A percentile compares a stretch with the other conserved stretches of the same genome.
phyloP scores from a whole-genome alignment of 2,797 vertebrate species.

The Chaenodraco wilsoni region DNA sequence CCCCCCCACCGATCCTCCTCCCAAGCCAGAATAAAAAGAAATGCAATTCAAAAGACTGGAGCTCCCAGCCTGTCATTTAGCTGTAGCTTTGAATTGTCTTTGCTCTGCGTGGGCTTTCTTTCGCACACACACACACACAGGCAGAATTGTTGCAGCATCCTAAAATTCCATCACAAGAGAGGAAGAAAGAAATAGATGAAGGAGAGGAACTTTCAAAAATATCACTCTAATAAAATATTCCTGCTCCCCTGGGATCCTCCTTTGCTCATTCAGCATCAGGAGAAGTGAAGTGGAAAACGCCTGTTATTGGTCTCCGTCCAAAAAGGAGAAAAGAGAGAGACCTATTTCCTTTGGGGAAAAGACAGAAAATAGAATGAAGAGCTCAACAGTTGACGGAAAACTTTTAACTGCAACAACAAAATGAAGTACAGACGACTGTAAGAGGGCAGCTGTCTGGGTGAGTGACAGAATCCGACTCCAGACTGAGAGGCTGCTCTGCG shows the following conservation, averaged over 20 bases:
- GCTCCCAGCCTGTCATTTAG: conserved; percentile 79
- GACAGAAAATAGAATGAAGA: conserved; percentile 67
- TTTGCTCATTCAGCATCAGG: conserved; percentile 78
- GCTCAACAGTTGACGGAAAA: conserved; percentile 76
- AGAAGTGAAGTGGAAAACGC: conserved; percentile 71
- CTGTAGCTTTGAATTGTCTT: conserved; percentile 77
- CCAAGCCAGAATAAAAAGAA: conserved; percentile 70
- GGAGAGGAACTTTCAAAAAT: conserved; percentile 72
- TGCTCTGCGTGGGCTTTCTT: conserved; percentile 70
- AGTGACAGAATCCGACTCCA: conserved; percentile 67
- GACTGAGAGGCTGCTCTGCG: conserved; percentile 47
- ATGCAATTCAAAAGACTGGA: conserved; percentile 70
- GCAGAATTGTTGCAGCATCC: conserved; percentile 68
- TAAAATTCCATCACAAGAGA: conserved; percentile 69
- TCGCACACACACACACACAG: conserved; percentile 25
- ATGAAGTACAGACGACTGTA: conserved; percentile 72
- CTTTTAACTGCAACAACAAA: conserved; percentile 72
- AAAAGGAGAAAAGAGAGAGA: conserved; percentile 63
- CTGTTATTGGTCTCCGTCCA: conserved; percentile 71
- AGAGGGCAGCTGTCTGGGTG: conserved; percentile 69
- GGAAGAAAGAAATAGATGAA: conserved; percentile 67
- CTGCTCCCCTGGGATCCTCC: conserved; percentile 76
- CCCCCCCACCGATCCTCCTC: conserved; percentile 47
- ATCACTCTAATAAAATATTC: conserved; percentile 83
- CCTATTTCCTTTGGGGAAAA: conserved; percentile 73